A percentile compares a stretch with the other conserved stretches of the same genome.
phyloP scores from a whole-genome alignment of 92 coral and sea anemone species.

The Bergia sp. region DNA sequence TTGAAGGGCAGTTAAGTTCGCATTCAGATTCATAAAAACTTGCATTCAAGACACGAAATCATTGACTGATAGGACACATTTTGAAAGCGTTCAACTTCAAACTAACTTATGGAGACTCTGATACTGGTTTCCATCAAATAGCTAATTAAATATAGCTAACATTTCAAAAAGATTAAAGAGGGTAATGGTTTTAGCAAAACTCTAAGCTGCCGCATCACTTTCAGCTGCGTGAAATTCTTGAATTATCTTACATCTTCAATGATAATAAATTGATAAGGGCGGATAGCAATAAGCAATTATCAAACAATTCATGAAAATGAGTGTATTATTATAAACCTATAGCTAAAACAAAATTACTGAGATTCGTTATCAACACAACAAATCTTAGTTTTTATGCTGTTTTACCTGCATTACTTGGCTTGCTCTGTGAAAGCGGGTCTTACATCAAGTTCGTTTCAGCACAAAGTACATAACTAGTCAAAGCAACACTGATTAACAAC shows the following conservation, averaged over 20 bases:
- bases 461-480: too few species aligned
- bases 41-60: not conserved
- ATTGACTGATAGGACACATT: not conserved
- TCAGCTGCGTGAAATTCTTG: not conserved
- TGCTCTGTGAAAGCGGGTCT: too few species aligned
- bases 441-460: too few species aligned
- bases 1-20: not conserved
- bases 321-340: not conserved
- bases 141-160: not conserved
- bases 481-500: too few species aligned
- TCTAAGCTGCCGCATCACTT: not conserved
- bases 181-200: not conserved
- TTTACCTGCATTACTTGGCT: too few species aligned
- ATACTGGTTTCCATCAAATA: not conserved
- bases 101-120: not conserved
- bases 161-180: too few species aligned
- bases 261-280: not conserved
- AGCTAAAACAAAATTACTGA: not conserved
- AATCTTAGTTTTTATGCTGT: not conserved
- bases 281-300: not conserved
- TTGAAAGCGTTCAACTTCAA: not conserved
- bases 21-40: not conserved
- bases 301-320: not conserved
- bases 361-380: not conserved
- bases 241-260: not conserved